Base-by-base conservation (phyloP, 2,113 vertebrate genomes). In the Shinisaurus crocodilurus region DNA sequence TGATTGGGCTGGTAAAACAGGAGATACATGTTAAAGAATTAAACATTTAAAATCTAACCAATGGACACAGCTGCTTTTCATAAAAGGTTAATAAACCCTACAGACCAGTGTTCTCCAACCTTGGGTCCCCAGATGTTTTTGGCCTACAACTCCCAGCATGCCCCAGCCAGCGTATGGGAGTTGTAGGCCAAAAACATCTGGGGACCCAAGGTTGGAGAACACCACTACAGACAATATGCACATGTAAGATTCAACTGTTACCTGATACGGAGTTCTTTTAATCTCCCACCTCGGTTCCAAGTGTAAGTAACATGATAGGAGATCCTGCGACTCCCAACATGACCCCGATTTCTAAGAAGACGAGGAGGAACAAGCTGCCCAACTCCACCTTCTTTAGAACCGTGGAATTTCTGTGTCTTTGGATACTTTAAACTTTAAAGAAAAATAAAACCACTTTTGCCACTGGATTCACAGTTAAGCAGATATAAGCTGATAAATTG, bases 221-320 rank as follows among this genome's bases (percentile, higher is more conserved):
- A n/a, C n/a, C n/a, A n/a, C n/a, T n/a, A n/a, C n/a, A n/a, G n/a
- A n/a, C n/a, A n/a, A n/a, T n/a, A n/a, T n/a, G n/a, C n/a, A n/a
- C n/a, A n/a, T n/a, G n/a, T n/a, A n/a, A n/a, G 37, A 75, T 75
- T 85, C 93, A 32, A 94, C 90, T 84, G 27, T 91, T 43, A 98
- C 98, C 98, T 98, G 95, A 97, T 96, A 1, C 95, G 96, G 37
- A 98, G 92, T 86, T 98, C 98, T 95, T 98, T 97, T 75, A 98
- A 96, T 74, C 95, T 96, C 85, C 97, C 98, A 80, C 97, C 96
- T 80, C 91, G 97, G 92, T 97, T 97, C 96, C 95, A 96, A 60
- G 80, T 95, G 87, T 91, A 96, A 32, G 90, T 96, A 63, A 95
- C 94, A 80, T 67, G 95, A 89, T 95, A 94, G 0, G 72, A 91